Conservation (phyloP, 2,888 invertebrate species). For the Drosophila testacea region DNA sequence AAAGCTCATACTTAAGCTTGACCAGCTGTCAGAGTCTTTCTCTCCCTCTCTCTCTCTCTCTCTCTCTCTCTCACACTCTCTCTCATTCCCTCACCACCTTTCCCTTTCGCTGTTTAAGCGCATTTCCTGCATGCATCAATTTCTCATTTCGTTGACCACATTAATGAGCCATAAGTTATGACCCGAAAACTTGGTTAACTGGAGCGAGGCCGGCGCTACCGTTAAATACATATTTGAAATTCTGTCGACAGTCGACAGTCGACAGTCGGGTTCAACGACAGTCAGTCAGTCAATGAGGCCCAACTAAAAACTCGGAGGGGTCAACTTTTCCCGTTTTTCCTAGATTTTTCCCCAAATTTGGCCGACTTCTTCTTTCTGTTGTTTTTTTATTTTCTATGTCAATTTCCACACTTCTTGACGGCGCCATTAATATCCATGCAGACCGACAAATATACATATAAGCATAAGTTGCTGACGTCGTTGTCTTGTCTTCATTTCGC, state of each 20-base stretch:
- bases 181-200: slow-evolving; percentile 65
- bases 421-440: slow-evolving; percentile 54
- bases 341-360: slow-evolving; percentile 17
- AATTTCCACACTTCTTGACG: slow-evolving; percentile 51
- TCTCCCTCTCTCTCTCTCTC: background rate
- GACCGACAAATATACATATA: slow-evolving; percentile 20
- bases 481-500: slow-evolving; percentile 24
- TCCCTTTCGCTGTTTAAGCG: slow-evolving; percentile 31
- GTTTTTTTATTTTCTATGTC: slow-evolving; percentile 25
- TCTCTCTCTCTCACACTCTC: background rate
- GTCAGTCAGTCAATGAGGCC: slow-evolving; percentile 24
- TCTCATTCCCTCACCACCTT: background rate
- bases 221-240: slow-evolving; percentile 25
- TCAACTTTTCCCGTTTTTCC: slow-evolving; percentile 29
- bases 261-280: slow-evolving; percentile 24
- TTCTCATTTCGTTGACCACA: slow-evolving; percentile 71
- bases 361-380: background rate
- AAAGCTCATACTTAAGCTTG: slow-evolving; percentile 31
- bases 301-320: background rate
- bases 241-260: slow-evolving; percentile 14
- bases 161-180: slow-evolving; percentile 73
- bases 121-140: slow-evolving; percentile 69
- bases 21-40: slow-evolving; percentile 20
- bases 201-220: slow-evolving; percentile 62
- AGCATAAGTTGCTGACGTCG: slow-evolving; percentile 41